Base-by-base conservation (phyloP, 1,140 invertebrate genomes). In the Saxidomus purpurata region DNA sequence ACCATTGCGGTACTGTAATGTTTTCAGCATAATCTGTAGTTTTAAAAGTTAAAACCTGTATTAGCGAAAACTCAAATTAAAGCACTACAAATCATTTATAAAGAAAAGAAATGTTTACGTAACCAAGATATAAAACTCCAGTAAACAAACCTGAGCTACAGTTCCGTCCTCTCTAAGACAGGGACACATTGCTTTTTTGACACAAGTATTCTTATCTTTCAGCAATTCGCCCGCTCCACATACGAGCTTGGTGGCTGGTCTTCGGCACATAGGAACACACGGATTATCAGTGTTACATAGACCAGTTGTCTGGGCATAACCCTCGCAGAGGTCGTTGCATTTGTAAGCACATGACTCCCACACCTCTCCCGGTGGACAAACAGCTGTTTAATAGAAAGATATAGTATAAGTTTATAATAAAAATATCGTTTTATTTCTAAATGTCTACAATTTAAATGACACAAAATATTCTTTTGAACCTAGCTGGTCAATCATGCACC, bases 81-180 rank as follows among this genome's bases (percentile, higher is more conserved):
- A n/a, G n/a, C n/a, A n/a, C n/a, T n/a, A n/a, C n/a, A n/a, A n/a
- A n/a, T n/a, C n/a, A n/a, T n/a, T n/a, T n/a, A n/a, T n/a, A n/a
- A n/a, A n/a, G n/a, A n/a, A n/a, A n/a, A n/a, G n/a, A n/a, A n/a
- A n/a, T n/a, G n/a, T n/a, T n/a, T n/a, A n/a, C n/a, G n/a, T n/a
- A n/a, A n/a, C n/a, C n/a, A n/a, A n/a, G n/a, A n/a, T n/a, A n/a
- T n/a, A n/a, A 47, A 47, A 47, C 43, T 47, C 17, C 43, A 11
- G n/a, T 15, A 8, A 17, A 84, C 89, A 74, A 0, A 93, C 93
- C 92, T 90, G 80, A 19, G 93, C 93, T 55, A 83, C 40, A 17
- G 92, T 90, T 74, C 92, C 91, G 71, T 93, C 92, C 40, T 85
- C 92, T 90, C 92, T 94, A 19, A 91, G 40, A 76, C 93, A 94